Evolutionary conservation across 2,797 vertebrate species (phyloP).

Genomic region (Pipistrellus nathusii): DNA sequence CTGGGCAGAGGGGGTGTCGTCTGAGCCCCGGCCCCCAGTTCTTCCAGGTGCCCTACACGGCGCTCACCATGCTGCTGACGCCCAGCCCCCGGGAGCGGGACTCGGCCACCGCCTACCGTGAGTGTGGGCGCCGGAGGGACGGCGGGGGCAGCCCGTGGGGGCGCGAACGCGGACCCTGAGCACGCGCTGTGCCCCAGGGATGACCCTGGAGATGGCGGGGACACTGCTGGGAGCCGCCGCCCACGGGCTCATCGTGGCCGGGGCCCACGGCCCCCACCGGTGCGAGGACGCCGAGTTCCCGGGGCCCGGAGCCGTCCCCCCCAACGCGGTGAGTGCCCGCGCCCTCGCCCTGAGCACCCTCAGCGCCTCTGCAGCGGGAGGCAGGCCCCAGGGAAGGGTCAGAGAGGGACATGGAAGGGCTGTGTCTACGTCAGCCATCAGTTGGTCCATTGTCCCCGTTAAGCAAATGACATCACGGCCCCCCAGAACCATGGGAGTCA

Average conservation of each 20-base stretch:
- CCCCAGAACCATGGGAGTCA: neutral
- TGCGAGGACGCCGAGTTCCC: conserved; percentile 84
- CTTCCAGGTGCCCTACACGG: conserved; percentile 97
- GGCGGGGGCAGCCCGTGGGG: neutral
- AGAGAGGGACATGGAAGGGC: too few relatives aligned
- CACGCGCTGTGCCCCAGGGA: conserved; percentile 88
- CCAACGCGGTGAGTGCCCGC: conserved; percentile 90
- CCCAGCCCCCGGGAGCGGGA: conserved; percentile 95
- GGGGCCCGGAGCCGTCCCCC: conserved; percentile 86
- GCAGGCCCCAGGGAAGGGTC: too few relatives aligned
- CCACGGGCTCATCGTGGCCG: conserved; percentile 96
- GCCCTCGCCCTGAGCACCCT: too few relatives aligned
- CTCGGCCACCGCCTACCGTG: conserved; percentile 95
- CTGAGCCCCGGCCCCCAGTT: conserved; percentile 87
- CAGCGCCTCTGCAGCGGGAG: neutral
- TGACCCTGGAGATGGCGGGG: conserved; percentile 96
- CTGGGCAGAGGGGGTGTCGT: too few relatives aligned
- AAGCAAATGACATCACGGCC: neutral
- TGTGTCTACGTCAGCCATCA: neutral
- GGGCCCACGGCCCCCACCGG: conserved; percentile 89
- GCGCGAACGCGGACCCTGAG: neutral
- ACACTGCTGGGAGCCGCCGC: conserved; percentile 95
- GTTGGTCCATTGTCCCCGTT: neutral
- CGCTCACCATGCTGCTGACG: conserved; percentile 99
- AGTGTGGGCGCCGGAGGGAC: too few relatives aligned